phyloP scores from a whole-genome alignment of 2,113 vertebrate genomes.

The Dendrocopos noguchii region DNA sequence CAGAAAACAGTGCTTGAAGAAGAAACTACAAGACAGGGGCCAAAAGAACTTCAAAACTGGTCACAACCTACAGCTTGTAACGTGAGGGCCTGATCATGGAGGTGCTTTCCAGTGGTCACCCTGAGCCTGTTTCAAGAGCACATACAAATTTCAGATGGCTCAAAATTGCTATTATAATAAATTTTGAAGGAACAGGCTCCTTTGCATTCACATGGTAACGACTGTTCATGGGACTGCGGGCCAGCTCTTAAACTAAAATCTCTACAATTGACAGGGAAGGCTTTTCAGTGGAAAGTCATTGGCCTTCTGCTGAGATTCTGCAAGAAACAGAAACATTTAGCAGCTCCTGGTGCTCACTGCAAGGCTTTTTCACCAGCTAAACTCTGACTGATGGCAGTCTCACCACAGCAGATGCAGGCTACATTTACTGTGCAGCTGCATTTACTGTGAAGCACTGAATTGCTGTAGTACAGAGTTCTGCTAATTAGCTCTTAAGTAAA shows the following conservation, averaged over 20 bases:
- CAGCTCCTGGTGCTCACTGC: not conserved
- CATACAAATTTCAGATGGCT: not conserved
- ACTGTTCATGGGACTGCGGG: not conserved
- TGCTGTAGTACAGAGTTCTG: not conserved
- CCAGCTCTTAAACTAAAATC: not conserved
- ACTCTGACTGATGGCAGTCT: slow-evolving; percentile 25
- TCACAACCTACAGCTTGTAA: not conserved
- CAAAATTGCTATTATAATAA: not conserved
- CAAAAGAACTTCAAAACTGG: not conserved
- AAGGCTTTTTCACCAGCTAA: slow-evolving; percentile 23
- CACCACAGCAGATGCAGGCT: not conserved
- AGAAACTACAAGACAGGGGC: not conserved
- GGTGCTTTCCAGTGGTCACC: not conserved
- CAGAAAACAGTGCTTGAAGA: not conserved
- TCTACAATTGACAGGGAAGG: not conserved
- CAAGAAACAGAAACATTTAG: slow-evolving; percentile 33
- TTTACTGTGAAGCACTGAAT: slow-evolving; percentile 29
- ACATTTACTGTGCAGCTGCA: slow-evolving; percentile 14
- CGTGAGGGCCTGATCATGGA: not conserved
- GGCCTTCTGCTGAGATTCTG: slow-evolving; percentile 20
- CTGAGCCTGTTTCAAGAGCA: not conserved
- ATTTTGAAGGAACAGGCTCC: not conserved
- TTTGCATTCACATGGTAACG: not conserved
- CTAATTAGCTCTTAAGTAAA: slow-evolving; percentile 51
- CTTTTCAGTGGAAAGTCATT: not conserved